Conservation (phyloP, 2,113 vertebrate genomes). For the Corvus cornix region DNA sequence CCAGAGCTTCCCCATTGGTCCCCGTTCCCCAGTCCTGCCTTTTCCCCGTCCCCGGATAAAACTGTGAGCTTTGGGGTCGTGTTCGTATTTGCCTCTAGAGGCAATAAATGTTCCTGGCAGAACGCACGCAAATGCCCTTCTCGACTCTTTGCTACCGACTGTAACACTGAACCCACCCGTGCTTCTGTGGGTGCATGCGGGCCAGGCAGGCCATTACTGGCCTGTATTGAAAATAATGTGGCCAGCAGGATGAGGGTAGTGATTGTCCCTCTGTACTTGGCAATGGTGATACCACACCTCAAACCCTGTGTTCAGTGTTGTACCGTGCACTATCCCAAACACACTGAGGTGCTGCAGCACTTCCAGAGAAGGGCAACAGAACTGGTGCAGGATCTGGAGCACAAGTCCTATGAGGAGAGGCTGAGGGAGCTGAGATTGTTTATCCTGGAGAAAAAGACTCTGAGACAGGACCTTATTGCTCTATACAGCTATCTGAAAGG, state of each 20-base stretch:
- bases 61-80: too few species aligned
- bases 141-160: too few species aligned
- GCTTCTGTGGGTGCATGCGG: too few species aligned
- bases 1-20: too few species aligned
- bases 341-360: neutral
- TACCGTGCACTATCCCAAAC: neutral
- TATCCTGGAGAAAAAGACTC: neutral
- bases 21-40: too few species aligned
- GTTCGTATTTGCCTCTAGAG: too few species aligned
- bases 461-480: rapidly evolving
- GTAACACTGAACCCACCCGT: too few species aligned
- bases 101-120: too few species aligned
- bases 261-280: neutral
- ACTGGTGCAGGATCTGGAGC: neutral
- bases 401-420: neutral
- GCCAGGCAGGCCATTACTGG: too few species aligned
- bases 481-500: neutral
- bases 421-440: neutral
- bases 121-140: too few species aligned
- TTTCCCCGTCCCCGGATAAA: too few species aligned
- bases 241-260: neutral
- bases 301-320: neutral
- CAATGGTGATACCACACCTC: neutral
- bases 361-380: neutral
- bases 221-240: neutral